These are phyloP conservation scores for Teinopalpus imperialis DNA, from an alignment of 2,888 invertebrate species.

Conservation along the genomic window DNA sequence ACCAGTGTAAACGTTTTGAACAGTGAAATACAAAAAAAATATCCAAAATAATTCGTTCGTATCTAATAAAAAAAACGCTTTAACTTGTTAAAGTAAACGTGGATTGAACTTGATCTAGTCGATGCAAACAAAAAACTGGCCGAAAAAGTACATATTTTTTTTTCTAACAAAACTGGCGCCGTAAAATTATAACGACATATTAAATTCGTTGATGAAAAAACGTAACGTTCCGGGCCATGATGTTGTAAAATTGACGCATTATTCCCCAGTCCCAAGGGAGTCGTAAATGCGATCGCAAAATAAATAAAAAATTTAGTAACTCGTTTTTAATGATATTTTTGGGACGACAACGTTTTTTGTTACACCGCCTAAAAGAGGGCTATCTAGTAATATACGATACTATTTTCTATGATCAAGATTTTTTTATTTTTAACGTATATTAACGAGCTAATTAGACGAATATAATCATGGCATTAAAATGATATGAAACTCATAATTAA, in stretches of 20 bases:
- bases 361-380: not conserved
- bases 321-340: conserved; percentile 30
- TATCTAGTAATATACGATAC: no score
- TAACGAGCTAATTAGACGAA: no score
- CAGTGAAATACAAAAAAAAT: no score
- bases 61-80: conserved; percentile 19
- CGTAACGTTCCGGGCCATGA: conserved; percentile 34
- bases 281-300: conserved; percentile 47
- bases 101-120: conserved; percentile 13
- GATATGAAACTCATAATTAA: no score
- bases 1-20: no score
- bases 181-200: conserved; percentile 45
- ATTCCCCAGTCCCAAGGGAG: conserved; percentile 34
- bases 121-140: conserved; percentile 7
- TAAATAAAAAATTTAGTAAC: conserved; percentile 39
- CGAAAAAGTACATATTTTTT: conserved; percentile 11
- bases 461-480: no score
- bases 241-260: conserved; percentile 57
- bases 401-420: no score
- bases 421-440: no score
- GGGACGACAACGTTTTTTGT: conserved; percentile 1
- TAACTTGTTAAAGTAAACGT: conserved; percentile 7
- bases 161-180: conserved; percentile 25
- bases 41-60: no score
- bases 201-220: conserved; percentile 23